Base-by-base conservation (phyloP, 1,140 invertebrate genomes). In the Procambarus clarkii region DNA sequence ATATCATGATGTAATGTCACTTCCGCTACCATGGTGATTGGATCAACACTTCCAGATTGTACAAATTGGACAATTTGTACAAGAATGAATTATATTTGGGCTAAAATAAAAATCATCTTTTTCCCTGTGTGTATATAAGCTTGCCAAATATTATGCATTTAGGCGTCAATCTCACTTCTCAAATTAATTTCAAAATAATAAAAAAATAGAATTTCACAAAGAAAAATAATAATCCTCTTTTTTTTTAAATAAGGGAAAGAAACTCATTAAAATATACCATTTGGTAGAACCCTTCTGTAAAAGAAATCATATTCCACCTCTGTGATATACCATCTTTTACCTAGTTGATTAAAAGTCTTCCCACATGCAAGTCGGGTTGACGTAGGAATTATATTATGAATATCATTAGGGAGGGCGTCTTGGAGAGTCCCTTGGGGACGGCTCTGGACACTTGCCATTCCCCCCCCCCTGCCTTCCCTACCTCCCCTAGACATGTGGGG, bases 341-440 rank as follows among this genome's bases (percentile, higher is more conserved):
- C 13, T 7, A 34, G n/a, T n/a, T 74, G 69, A 74, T 74, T 74
- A 74, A 24, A 74, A 74, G n/a, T 74, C 69, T 8, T 21, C 4
- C n/a, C 69, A 74, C 69, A 74, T 5, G 69, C 24, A 74, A n/a
- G 69, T 74, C 69, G 69, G n/a, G n/a, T 2, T 24, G n/a, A 74
- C 69, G 69, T 21, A 74, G 69, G n/a, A 74, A 74, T 74, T 74
- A 74, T 74, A 74, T 74, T 74, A 74, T 74, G 69, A 74, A 74
- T 74, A 74, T 74, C 69, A 74, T 74, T 74, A 74, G n/a, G 13
- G 13, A 74, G 69, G 13, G 5, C n/a, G n/a, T 0, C n/a, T 74
- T 34, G 5, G 69, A 2, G 24, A n/a, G 69, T 74, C 69, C 21
- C 69, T 5, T 3, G n/a, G n/a, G 5, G 69, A 11, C 0, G n/a